phyloP scores from a whole-genome alignment of 2,888 invertebrate genomes.

The Drosophila maculinotata region DNA sequence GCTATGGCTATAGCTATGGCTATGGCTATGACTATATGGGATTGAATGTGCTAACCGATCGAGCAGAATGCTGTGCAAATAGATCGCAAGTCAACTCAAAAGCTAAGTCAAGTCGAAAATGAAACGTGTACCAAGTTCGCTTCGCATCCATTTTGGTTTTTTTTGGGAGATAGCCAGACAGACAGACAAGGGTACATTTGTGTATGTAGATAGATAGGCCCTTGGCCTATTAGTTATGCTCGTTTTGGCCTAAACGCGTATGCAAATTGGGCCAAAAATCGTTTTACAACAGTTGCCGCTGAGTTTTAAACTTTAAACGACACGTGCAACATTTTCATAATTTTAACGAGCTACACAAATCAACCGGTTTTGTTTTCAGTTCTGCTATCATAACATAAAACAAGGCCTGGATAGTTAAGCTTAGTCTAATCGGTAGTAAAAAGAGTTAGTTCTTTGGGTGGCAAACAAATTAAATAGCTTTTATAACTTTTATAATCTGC shows the following conservation, averaged over 20 bases:
- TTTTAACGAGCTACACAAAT: slow-evolving; percentile 5
- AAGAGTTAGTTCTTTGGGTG: no score
- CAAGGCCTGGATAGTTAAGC: no score
- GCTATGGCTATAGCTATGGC: neutral
- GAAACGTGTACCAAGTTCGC: slow-evolving; percentile 40
- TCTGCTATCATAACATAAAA: neutral
- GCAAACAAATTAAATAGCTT: no score
- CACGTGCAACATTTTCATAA: slow-evolving; percentile 12
- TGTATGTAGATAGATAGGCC: no score
- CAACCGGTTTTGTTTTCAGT: slow-evolving; percentile 12
- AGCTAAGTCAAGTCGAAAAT: slow-evolving; percentile 6
- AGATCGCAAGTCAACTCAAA: slow-evolving; percentile 33
- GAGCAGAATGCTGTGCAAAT: slow-evolving; percentile 55
- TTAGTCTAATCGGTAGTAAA: no score
- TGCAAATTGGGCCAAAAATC: slow-evolving; percentile 32
- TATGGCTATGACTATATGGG: slow-evolving; percentile 2
- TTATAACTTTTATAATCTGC: no score
- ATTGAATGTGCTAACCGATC: slow-evolving; percentile 40
- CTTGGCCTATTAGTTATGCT: slow-evolving; percentile 12
- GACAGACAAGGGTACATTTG: neutral
- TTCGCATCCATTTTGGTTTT: neutral
- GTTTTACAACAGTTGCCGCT: slow-evolving; percentile 20
- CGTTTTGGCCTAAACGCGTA: slow-evolving; percentile 30
- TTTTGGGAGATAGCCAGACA: neutral
- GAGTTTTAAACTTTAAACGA: neutral